Base-by-base conservation (phyloP, 2,888 invertebrate species). In the Lepeophtheirus nordmannii region DNA sequence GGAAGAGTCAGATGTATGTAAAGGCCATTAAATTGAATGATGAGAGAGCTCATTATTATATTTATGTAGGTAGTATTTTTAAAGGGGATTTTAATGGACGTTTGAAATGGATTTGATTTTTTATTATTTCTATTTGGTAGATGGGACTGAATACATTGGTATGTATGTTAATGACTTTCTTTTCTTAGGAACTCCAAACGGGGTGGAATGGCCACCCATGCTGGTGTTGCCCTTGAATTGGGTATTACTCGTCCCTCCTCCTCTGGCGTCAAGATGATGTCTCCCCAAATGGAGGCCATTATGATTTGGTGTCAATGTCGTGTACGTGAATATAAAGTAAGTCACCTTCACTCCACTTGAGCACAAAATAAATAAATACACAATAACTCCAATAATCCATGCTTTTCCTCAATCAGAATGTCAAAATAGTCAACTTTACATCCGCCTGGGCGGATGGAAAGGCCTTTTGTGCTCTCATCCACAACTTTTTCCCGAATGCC, bases 371-470 rank as follows among this genome's bases (percentile, higher is more conserved):
- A 56, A 17, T 20, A 56, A n/a, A n/a, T n/a, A n/a, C n/a, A n/a
- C n/a, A n/a, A 56, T 20, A 5, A 22, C 17, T 17, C 9, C 17
- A 17, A 56, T 20, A 10, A 22, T n/a, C 11, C 46, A 56, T 56
- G 17, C 10, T 10, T 9, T 30, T 30, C 7, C 7, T 30, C 30
- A 30, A 30, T 17, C 60, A 59, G 62, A 40, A 62, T 40, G 40
- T 62, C 62, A 62, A 62, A 23, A 62, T 62, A 8, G 90, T 89
- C 76, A 97, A 98, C 82, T 97, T 97, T 82, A 96, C 96, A 74
- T 87, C 88, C 77, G 89, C 89, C 80, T 98, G 97, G 97, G 88
- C 89, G 80, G 89, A 96, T 80, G 98, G 97, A 75, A 82, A 97
- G 81, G 97, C 94, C 72, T 98, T 98, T 82, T 97, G 96, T 80